Evolutionary conservation across 2,888 invertebrate species (phyloP), one percentile per base, ranked within the genome.

Genomic region (Saturnia japonica): DNA sequence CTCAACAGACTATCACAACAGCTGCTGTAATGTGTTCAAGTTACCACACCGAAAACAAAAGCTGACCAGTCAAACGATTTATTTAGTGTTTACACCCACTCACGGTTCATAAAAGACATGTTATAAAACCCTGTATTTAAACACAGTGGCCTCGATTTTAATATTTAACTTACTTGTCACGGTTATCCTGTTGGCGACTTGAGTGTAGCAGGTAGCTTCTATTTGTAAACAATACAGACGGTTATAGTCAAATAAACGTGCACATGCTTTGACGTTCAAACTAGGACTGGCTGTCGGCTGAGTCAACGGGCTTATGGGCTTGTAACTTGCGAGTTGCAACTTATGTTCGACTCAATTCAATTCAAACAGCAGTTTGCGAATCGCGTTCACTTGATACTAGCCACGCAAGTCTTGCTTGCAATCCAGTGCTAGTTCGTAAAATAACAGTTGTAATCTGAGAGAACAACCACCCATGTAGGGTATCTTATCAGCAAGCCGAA

Each of bases 321-420:
- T n/a, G n/a, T n/a, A n/a, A n/a, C n/a, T n/a, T n/a, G 64, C n/a
- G 7, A 40, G 64, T 25, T 57, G 47, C 57, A n/a, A 40, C 40
- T 64, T 9, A 12, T 25, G 25, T 40, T 64, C 64, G 64, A 64
- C 40, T 64, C 40, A n/a, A 40, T 40, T 28, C 62, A 34, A 34
- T 19, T 19, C 9, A 64, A 25, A 60, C 57, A 73, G 69, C 76
- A 76, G 75, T 83, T 80, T 82, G 88, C 87, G 84, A 90, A 91
- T 88, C 85, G 85, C 88, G 89, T 88, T 89, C 87, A 87, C 81
- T 83, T 81, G 82, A 82, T 80, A 83, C 80, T 60, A 28, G 14
- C 57, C 28, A 60, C 25, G 12, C 54, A 54, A 54, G 22, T 54
- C 54, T 22, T 22, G 22, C 22, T 22, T 54, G 54, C 22, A 22